Percentiles rank a stretch among this genome's conserved stretches.
phyloP scores from a whole-genome alignment of 2,113 vertebrate genomes.

The Zosterops lateralis region DNA sequence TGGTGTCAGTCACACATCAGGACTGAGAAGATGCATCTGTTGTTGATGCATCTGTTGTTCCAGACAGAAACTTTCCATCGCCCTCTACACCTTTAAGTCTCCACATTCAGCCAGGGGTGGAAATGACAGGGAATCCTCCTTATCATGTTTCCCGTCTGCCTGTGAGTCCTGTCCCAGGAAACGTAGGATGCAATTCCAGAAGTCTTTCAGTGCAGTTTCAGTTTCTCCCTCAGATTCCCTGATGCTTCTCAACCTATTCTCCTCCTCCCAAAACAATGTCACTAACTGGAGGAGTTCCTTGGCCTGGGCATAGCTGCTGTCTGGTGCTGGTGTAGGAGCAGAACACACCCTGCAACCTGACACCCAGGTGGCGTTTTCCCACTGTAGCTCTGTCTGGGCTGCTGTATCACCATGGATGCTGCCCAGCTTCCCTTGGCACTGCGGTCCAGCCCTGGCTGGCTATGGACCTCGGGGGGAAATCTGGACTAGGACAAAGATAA shows the following conservation, averaged over 20 bases:
- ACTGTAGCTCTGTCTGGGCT: background rate
- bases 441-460: no score
- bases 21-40: background rate
- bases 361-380: background rate
- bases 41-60: background rate
- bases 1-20: background rate
- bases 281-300: background rate
- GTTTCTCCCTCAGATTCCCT: background rate
- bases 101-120: rapidly evolving
- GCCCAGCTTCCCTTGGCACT: no score
- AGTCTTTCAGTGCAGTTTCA: background rate
- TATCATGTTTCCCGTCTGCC: background rate
- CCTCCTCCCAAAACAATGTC: background rate
- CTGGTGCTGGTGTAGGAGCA: background rate
- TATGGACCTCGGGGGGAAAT: no score
- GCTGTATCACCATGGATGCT: background rate
- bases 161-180: background rate
- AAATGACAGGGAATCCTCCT: background rate
- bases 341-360: background rate
- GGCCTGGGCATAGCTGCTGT: no score
- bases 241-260: rapidly evolving
- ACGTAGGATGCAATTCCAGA: background rate
- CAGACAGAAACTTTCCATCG: rapidly evolving
- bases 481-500: no score
- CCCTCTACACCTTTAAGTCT: background rate